Evolutionary conservation across 2,888 invertebrate genomes (phyloP).

Genomic region (Furcula furcula): DNA sequence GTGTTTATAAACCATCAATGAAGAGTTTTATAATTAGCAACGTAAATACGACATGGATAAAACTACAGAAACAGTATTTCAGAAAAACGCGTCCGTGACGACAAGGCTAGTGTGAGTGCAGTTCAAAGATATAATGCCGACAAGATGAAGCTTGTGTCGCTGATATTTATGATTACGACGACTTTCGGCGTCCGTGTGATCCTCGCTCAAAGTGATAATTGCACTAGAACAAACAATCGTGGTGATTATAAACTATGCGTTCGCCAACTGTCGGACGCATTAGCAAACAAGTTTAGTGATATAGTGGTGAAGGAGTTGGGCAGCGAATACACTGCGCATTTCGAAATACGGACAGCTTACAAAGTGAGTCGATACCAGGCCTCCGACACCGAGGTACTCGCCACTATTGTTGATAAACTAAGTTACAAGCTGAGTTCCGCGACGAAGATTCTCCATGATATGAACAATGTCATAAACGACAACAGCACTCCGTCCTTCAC

Average conservation of each 20-base stretch:
- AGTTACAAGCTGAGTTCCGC: slow-evolving; percentile 66
- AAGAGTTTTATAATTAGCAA: slow-evolving; percentile 16
- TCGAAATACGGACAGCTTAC: slow-evolving; percentile 61
- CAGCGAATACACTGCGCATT: slow-evolving; percentile 64
- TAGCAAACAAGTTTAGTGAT: slow-evolving; percentile 63
- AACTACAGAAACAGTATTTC: slow-evolving; percentile 12
- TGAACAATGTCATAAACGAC: slow-evolving; percentile 59
- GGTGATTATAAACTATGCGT: slow-evolving; percentile 66
- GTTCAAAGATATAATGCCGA: slow-evolving; percentile 59
- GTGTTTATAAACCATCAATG: slow-evolving; percentile 19
- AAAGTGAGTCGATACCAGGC: slow-evolving; percentile 61
- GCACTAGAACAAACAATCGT: slow-evolving; percentile 56
- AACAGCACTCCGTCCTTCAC: slow-evolving; percentile 72
- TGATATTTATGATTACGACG: slow-evolving; percentile 56
- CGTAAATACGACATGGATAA: slow-evolving; percentile 7
- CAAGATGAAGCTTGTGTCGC: slow-evolving; percentile 68
- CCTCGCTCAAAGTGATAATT: slow-evolving; percentile 61
- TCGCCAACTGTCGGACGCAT: slow-evolving; percentile 54
- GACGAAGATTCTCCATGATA: slow-evolving; percentile 60
- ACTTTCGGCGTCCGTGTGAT: slow-evolving; percentile 43
- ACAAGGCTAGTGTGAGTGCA: slow-evolving; percentile 16
- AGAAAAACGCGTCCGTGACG: slow-evolving; percentile 21
- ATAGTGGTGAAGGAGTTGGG: slow-evolving; percentile 67
- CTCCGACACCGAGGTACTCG: slow-evolving; percentile 55
- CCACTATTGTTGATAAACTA: slow-evolving; percentile 62